Base-by-base conservation (phyloP, 1,140 invertebrate genomes). In the Drosophila ogumai region DNA sequence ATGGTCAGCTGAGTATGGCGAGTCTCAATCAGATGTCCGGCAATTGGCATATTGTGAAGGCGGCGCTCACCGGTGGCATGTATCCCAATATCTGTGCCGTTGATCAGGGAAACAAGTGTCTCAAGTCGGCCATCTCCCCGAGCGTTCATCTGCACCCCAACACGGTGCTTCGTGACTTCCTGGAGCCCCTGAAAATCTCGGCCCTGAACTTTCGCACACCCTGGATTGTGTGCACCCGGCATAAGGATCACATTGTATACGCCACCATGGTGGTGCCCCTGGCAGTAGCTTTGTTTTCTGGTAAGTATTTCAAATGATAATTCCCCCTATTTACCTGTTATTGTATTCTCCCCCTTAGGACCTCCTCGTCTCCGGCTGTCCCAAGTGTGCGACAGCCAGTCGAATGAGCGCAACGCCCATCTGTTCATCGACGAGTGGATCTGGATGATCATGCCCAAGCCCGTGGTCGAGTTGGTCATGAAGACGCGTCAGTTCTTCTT, bases 31-130 rank as follows among this genome's bases (percentile, higher is more conserved):
- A 94, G 0, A 97, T 98, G 93, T 97, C 98, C 1, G 96, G 97
- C 81, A 97, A 97, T 92, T 99, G 98, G 98, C 95, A 96, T 15
- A 94, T 98, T 13, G 96, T 99, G 0, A 99, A 99, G 93, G 98
- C 97, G 3, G 97, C 97, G 6, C 90, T 99, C 6, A 95, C 96
- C 52, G 96, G 96, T 31, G 98, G 98, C 4, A 93, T 97, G 31
- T 99, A 98, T 93, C 98, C 98, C 1, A 97, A 98, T 84, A 93
- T 99, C 28, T 96, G 97, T 44, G 93, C 96, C 43, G 93, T 94
- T 0, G 94, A 94, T 69, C 43, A 22, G 7, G 17, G 76, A n/a
- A 50, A 40, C 25, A 74, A 63, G 32, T 59, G 49, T 7, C 19
- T 81, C 0, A 88, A 86, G 28, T 91, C 90, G 3, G 67, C 63